phyloP scores from a whole-genome alignment of 2,888 invertebrate genomes.

The Pardosa pseudoannulata region DNA sequence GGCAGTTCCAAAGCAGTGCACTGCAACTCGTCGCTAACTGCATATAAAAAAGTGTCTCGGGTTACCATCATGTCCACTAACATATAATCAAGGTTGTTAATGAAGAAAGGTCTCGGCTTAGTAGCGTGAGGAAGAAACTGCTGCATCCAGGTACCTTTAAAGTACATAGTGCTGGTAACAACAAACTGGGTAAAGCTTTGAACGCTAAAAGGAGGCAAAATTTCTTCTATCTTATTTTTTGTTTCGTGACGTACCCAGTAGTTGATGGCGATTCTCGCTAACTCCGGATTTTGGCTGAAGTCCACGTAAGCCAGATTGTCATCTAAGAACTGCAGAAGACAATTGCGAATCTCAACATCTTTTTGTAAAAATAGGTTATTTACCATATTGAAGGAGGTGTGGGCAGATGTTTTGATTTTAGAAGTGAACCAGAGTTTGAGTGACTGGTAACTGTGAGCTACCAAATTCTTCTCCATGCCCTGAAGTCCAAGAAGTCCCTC shows the following conservation, averaged over 20 bases:
- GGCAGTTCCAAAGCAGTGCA: slow-evolving; percentile 73
- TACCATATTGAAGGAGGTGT: slow-evolving; percentile 79
- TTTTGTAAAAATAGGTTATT: slow-evolving; percentile 85
- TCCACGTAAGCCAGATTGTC: slow-evolving; percentile 83
- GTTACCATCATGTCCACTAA: slow-evolving; percentile 70
- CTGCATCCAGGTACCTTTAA: slow-evolving; percentile 72
- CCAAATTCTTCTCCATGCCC: slow-evolving; percentile 34
- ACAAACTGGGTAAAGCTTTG: slow-evolving; percentile 73
- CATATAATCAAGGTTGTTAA: slow-evolving; percentile 22
- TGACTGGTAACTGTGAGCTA: slow-evolving; percentile 44
- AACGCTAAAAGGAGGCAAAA: slow-evolving; percentile 81
- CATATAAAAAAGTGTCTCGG: slow-evolving; percentile 68
- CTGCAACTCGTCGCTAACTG: slow-evolving; percentile 70
- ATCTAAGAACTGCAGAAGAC: slow-evolving; percentile 82
- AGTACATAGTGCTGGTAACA: slow-evolving; percentile 73
- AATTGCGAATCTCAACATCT: slow-evolving; percentile 75
- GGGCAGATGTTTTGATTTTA: slow-evolving; percentile 15
- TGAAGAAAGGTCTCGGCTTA: slow-evolving; percentile 34
- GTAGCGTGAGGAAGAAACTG: slow-evolving; percentile 73
- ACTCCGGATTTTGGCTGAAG: slow-evolving; percentile 80
- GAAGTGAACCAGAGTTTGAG: slow-evolving; percentile 43
- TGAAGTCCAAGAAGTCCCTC: slow-evolving; percentile 56
- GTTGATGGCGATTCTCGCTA: slow-evolving; percentile 83
- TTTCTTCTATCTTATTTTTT: slow-evolving; percentile 86
- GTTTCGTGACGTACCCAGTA: slow-evolving; percentile 89